Evolutionary conservation across 2,113 vertebrate species (phyloP).

Genomic region (Etia nguti): DNA sequence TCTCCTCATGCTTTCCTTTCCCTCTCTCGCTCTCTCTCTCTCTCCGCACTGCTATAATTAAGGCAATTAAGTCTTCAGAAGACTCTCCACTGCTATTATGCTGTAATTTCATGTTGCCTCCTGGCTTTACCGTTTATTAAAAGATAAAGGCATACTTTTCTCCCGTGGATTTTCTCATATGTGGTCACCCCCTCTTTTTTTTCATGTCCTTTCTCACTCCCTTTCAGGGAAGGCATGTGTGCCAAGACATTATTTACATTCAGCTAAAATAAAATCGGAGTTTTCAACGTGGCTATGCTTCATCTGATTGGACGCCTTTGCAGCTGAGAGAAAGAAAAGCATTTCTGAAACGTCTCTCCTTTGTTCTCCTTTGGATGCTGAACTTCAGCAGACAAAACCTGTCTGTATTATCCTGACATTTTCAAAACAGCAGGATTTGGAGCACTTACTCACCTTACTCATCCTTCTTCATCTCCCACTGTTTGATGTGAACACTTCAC

Average conservation of each 20-base stretch:
- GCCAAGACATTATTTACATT: slow-evolving; percentile 63
- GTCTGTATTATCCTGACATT: background rate
- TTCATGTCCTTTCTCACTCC: background rate
- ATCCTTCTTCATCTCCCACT: background rate
- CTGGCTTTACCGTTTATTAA: slow-evolving; percentile 77
- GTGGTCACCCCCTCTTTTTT: slow-evolving; percentile 45
- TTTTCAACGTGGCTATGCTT: slow-evolving; percentile 10
- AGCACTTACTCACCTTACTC: background rate
- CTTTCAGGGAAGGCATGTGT: slow-evolving; percentile 5
- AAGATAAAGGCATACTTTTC: slow-evolving; percentile 78
- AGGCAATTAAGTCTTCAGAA: slow-evolving; percentile 78
- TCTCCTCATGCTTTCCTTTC: background rate
- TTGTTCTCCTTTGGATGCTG: background rate
- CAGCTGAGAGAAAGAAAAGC: background rate
- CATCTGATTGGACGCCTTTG: background rate
- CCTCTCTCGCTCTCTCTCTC: background rate
- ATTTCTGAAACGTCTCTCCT: background rate
- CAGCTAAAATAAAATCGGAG: slow-evolving; percentile 46
- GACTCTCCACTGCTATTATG: slow-evolving; percentile 70
- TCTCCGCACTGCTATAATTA: slow-evolving; percentile 72
- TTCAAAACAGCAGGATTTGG: background rate
- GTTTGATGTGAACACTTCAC: slow-evolving; percentile 13
- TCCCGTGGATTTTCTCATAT: slow-evolving; percentile 70
- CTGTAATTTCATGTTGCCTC: slow-evolving; percentile 78
- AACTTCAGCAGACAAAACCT: background rate